Base-by-base conservation (phyloP, 37 sponge, comb jelly and placozoan genomes). In the Chondrilla cf. caribensis region DNA sequence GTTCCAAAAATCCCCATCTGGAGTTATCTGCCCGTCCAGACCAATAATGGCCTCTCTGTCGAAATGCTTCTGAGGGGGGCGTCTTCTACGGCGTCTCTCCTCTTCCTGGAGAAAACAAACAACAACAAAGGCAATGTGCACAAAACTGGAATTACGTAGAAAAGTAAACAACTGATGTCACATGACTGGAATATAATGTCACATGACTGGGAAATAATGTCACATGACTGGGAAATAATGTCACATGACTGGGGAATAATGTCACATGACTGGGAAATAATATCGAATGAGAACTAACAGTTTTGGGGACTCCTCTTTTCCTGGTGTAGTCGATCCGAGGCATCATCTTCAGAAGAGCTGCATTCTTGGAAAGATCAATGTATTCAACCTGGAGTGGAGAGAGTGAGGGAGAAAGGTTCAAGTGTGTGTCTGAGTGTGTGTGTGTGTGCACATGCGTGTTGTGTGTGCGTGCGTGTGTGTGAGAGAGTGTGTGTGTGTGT, bases 311-410 rank as follows among this genome's bases (percentile, higher is more conserved):
- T 36, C 95, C 92, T 42, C 90, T 91, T 78, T 87, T 89, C 33
- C 83, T 82, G 35, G 83, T 86, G 88, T 94, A 95, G 79, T 98
- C 99, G n/a, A 98, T 80, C 0, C 99, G 83, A 28, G 97, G 97
- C 21, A 98, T 86, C 87, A 96, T 83, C 77, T 93, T 91, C n/a
- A 93, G 87, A 3, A 87, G 75, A 11, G 88, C 93, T 54, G 85
- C 80, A 70, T 90, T 91, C 51, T 87, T 84, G 38, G 95, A 94
- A 19, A 83, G 80, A 77, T 94, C 95, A 70, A 94, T 83, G 64
- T 94, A 90, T 75, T 90, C 95, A 32, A 94, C 92, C 93, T 92
- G 68, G 11, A 67, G 44, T 25, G 54, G 1, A 24, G 0, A 37
- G 31, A n/a, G 22, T 24, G 58, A 18, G 41, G 26, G 43, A 24